Evolutionary conservation across 2,797 vertebrate genomes (phyloP).

Genomic region (Carcharodon carcharias): DNA sequence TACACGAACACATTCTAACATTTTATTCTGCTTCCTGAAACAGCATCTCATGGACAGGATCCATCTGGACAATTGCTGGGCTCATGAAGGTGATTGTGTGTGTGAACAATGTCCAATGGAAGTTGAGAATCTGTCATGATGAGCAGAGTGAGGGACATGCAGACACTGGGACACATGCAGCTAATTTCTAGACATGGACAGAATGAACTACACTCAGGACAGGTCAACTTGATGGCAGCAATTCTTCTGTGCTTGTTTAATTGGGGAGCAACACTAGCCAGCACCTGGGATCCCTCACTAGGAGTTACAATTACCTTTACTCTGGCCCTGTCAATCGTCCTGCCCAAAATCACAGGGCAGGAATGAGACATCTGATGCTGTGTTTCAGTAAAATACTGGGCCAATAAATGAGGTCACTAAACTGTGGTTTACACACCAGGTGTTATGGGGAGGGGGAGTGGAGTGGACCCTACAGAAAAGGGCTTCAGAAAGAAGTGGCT

Average conservation of each 20-base stretch:
- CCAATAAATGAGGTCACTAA: neutral
- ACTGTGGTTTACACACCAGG: neutral
- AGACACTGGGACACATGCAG: neutral
- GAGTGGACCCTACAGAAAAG: neutral
- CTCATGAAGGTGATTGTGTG: neutral
- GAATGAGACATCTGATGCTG: neutral
- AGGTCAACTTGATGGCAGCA: neutral
- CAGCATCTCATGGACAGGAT: neutral
- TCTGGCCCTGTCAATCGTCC: neutral
- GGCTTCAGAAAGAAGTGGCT: neutral
- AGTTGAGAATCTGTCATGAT: neutral
- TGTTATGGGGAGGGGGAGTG: neutral
- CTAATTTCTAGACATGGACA: neutral
- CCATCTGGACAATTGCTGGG: neutral
- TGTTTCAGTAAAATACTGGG: neutral
- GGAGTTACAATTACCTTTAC: neutral
- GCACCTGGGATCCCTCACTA: neutral
- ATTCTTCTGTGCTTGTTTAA: neutral
- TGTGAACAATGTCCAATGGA: neutral
- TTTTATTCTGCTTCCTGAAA: neutral
- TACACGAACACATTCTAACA: slow-evolving; percentile 13
- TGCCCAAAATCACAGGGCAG: neutral
- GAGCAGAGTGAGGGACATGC: neutral
- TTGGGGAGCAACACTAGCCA: neutral
- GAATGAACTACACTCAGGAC: slow-evolving; percentile 5